Evolutionary conservation across 1,140 invertebrate genomes (phyloP), one percentile per base, ranked within the genome.

Genomic region (Oreohelix idahoensis): DNA sequence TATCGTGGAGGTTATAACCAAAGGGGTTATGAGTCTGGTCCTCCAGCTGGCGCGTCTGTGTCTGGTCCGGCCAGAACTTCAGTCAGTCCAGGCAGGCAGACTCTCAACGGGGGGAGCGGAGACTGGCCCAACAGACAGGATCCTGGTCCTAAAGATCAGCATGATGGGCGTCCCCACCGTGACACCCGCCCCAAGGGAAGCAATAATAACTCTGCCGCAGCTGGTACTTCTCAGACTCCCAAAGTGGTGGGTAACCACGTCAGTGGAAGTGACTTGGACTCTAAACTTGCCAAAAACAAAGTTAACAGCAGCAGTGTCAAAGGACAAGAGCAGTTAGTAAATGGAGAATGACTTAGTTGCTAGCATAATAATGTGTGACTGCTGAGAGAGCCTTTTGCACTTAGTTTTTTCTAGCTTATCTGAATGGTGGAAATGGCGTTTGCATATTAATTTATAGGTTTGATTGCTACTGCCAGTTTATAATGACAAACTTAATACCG

Each of bases 221-320:
- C 38, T 23, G 45, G 36, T 11, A 26, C 26, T 39, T 36, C 20
- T 39, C 71, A 76, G 29, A 8, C 42, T 76, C 5, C 45, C 29
- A 75, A 49, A 73, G 23, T 29, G 29, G 53, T 75, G 15, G 84
- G 82, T 35, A 88, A 84, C 81, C 83, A 86, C 32, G 79, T 80
- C 45, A 89, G 89, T 85, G 89, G 89, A 1, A 88, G 86, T 79
- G 89, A 89, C 58, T 87, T 87, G 5, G 89, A 91, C 81, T 87
- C 82, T 13, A 89, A 90, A 74, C 79, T 45, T 29, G 76, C 79
- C 26, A 88, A 87, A 85, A 83, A 29, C 49, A 89, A 87, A 79
- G 81, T 76, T 39, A 88, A 86, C 53, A 83, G 80, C 20, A 74
- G 66, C 58, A 84, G 77, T 74, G 74, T 76, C 53, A 84, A 84